A percentile compares a stretch with the other conserved stretches of the same genome.
Conservation (phyloP, 2,888 invertebrate species). For the Cataglyphis albicans region DNA sequence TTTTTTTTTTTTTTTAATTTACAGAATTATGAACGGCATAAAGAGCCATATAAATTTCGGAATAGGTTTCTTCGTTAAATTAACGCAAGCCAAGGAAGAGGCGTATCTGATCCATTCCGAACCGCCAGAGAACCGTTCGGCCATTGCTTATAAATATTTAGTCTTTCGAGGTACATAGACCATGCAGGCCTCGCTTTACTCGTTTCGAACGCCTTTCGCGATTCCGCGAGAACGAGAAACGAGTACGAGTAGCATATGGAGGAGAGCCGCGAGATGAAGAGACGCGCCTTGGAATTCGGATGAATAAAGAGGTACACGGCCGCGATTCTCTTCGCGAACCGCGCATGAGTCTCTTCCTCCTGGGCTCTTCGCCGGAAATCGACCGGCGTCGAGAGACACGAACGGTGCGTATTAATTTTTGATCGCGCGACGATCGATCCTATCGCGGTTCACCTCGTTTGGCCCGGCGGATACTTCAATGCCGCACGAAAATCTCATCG, state of each 20-base stretch:
- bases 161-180: constrained; percentile 46
- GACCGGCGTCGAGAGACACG: constrained; percentile 73
- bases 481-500: constrained; percentile 57
- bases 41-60: constrained; percentile 22
- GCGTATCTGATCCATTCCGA: constrained; percentile 49
- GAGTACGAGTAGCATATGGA: background rate
- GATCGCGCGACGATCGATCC: constrained; percentile 73
- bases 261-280: constrained; percentile 4
- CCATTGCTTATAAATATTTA: constrained; percentile 60
- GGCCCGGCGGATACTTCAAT: constrained; percentile 63
- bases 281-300: constrained; percentile 49
- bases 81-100: constrained; percentile 50
- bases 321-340: constrained; percentile 55
- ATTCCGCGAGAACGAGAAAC: constrained; percentile 33
- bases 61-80: constrained; percentile 45
- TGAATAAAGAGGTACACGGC: constrained; percentile 64
- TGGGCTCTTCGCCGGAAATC: constrained; percentile 71
- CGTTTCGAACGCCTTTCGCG: constrained; percentile 43
- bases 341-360: constrained; percentile 51
- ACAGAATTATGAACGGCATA: constrained; percentile 19
- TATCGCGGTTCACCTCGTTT: constrained; percentile 71
- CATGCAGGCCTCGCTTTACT: constrained; percentile 31
- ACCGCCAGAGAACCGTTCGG: constrained; percentile 44
- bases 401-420: constrained; percentile 77
- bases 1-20: background rate